Base-by-base conservation (phyloP, 2,888 invertebrate species). In the Himalopsyche tibetana region DNA sequence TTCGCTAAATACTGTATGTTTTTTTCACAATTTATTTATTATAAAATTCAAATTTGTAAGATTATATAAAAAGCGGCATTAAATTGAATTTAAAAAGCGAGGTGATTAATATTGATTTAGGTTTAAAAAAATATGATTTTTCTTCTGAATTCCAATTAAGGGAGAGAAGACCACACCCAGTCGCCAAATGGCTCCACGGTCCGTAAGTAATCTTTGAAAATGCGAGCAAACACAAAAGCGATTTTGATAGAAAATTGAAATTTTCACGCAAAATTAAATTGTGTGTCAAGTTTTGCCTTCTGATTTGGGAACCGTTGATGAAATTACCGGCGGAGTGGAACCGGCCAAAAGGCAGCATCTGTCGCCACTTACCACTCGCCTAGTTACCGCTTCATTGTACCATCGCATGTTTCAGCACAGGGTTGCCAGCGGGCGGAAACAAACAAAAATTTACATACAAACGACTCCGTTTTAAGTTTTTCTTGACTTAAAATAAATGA, bases 161-260 rank as follows among this genome's bases (percentile, higher is more conserved):
- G 12, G 74, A 74, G 15, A 5, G 28, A 2, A 15, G 74, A 74
- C 74, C 74, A 74, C 74, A 74, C 74, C 74, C 74, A 12, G 12
- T 36, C 36, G 74, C 74, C 74, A 74, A 74, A 74, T 74, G 74
- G 74, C 74, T 74, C 36, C 74, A 36, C 74, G 74, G 36, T 15
- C 38, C 74, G 74, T 74, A 74, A 74, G 74, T 74, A 74, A 74
- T 74, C 74, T 15, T 74, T 36, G 36, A 74, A 74, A 38, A 74
- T 74, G 36, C 74, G 74, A 74, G 36, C 74, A 74, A 74, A 74
- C 74, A 74, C 74, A 74, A 74, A 74, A 36, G 74, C 74, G 74
- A 74, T 74, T 74, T 74, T 74, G 74, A 74, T 74, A 74, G 74
- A 74, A 74, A 74, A 74, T 74, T 74, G 74, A 74, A 74, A 74